A percentile compares a stretch with the other conserved stretches of the same genome.
These are phyloP conservation scores for Phaedon cochleariae DNA, from an alignment of 2,888 invertebrate species.

Conservation along the genomic window DNA sequence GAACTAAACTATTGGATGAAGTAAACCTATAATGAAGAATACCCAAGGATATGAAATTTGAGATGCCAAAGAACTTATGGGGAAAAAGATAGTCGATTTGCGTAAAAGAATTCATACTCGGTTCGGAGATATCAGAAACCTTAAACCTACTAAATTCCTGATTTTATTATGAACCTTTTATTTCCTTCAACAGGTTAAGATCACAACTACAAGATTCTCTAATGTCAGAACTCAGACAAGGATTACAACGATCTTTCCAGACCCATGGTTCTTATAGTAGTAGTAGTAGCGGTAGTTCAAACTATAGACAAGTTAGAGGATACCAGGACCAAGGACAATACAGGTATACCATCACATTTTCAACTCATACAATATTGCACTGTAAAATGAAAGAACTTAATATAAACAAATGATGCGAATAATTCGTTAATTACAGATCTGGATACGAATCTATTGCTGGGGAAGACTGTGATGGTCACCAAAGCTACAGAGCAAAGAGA, in stretches of 20 bases:
- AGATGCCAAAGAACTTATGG: no score
- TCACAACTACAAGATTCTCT: slow-evolving; percentile 55
- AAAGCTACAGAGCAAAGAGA: slow-evolving; percentile 34
- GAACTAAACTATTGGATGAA: no score
- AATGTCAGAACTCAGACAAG: slow-evolving; percentile 55
- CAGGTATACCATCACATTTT: slow-evolving; percentile 11
- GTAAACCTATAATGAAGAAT: no score
- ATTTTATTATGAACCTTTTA: no score
- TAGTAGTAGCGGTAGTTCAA: slow-evolving; percentile 41
- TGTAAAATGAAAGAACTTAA: no score
- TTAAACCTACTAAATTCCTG: no score
- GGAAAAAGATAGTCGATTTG: no score
- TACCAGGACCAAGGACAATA: slow-evolving; percentile 38
- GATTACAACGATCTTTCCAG: slow-evolving; percentile 52
- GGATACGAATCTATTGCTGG: slow-evolving; percentile 23
- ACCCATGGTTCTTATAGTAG: slow-evolving; percentile 48
- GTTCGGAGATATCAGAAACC: no score
- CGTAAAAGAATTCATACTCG: no score
- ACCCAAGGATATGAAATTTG: no score
- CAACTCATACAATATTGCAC: no score
- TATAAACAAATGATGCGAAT: slow-evolving; percentile 1
- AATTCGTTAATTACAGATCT: slow-evolving; percentile 12
- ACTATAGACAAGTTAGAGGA: slow-evolving; percentile 46
- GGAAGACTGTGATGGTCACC: slow-evolving; percentile 34
- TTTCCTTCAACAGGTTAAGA: slow-evolving; percentile 37